Conservation (phyloP, 1,140 invertebrate genomes). For the Panagrolaimus sp. region DNA sequence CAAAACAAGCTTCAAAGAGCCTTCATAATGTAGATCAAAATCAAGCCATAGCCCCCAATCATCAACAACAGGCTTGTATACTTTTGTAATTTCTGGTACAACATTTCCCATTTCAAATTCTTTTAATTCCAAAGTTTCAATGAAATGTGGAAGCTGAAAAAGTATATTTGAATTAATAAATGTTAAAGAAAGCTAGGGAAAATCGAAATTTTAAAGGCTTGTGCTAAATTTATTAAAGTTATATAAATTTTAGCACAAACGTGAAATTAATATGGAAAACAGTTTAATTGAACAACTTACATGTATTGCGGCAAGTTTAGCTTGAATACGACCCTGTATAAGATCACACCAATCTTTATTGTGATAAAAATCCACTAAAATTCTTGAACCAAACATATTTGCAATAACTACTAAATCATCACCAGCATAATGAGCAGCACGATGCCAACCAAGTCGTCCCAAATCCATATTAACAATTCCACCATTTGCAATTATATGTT, state of each 20-base stretch:
- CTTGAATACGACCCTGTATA: conserved; percentile 71
- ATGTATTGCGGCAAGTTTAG: conserved; percentile 77
- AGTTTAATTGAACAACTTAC: too few species aligned
- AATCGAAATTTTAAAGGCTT: too few species aligned
- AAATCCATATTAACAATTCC: conserved; percentile 44
- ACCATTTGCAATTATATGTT: not conserved
- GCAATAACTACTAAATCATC: conserved; percentile 39
- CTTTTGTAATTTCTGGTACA: conserved; percentile 67
- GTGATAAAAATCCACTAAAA: conserved; percentile 67
- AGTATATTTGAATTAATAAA: conserved; percentile 21
- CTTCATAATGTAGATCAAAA: conserved; percentile 78
- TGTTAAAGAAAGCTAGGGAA: not conserved
- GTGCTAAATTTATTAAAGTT: too few species aligned
- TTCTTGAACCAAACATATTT: conserved; percentile 39
- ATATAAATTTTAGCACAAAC: too few species aligned
- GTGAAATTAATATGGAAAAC: too few species aligned
- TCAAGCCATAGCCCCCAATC: conserved; percentile 66
- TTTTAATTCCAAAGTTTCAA: conserved; percentile 74
- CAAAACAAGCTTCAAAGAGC: conserved; percentile 78
- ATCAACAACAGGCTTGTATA: conserved; percentile 70
- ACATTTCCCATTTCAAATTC: conserved; percentile 72
- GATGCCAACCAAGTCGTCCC: conserved; percentile 35
- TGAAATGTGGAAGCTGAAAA: conserved; percentile 73
- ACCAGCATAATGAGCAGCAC: conserved; percentile 14
- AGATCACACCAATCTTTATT: conserved; percentile 65